These are phyloP conservation scores for Formica selysi DNA, from an alignment of 1,140 invertebrate species.

Conservation along the genomic window DNA sequence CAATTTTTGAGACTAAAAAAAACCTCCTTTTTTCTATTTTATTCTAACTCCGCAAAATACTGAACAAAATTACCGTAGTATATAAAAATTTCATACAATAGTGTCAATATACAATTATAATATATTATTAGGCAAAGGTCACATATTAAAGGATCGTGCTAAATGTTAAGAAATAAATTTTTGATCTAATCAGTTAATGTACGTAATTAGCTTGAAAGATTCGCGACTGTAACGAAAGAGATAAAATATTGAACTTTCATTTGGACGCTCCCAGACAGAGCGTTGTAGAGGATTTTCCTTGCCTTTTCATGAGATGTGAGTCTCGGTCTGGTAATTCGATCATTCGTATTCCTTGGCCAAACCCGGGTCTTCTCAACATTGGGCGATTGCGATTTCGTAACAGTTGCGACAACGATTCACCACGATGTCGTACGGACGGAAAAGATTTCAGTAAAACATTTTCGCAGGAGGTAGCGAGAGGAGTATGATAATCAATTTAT, in stretches of 20 bases:
- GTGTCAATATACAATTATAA: background rate
- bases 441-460: conserved; percentile 48
- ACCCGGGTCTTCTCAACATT: conserved; percentile 60
- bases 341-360: conserved; percentile 82
- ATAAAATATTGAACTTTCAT: conserved; percentile 72
- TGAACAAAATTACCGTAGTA: background rate
- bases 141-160: background rate
- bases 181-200: conserved; percentile 32
- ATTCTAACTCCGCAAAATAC: too few relatives aligned
- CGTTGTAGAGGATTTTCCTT: conserved; percentile 51
- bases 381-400: conserved; percentile 77
- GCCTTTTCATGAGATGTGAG: conserved; percentile 62
- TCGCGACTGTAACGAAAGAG: background rate
- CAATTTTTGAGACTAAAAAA: too few relatives aligned
- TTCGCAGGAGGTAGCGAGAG: conserved; percentile 21
- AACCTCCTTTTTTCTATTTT: too few relatives aligned
- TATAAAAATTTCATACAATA: background rate
- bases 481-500: conserved; percentile 32
- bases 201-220: conserved; percentile 36
- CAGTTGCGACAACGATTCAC: conserved; percentile 73
- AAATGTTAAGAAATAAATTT: background rate
- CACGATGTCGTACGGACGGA: conserved; percentile 53
- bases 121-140: background rate
- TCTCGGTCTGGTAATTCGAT: conserved; percentile 79
- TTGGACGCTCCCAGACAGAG: conserved; percentile 66